Evolutionary conservation across 2,113 vertebrate species (phyloP), one percentile per base, ranked within the genome.

Genomic region (Vimba vimba): DNA sequence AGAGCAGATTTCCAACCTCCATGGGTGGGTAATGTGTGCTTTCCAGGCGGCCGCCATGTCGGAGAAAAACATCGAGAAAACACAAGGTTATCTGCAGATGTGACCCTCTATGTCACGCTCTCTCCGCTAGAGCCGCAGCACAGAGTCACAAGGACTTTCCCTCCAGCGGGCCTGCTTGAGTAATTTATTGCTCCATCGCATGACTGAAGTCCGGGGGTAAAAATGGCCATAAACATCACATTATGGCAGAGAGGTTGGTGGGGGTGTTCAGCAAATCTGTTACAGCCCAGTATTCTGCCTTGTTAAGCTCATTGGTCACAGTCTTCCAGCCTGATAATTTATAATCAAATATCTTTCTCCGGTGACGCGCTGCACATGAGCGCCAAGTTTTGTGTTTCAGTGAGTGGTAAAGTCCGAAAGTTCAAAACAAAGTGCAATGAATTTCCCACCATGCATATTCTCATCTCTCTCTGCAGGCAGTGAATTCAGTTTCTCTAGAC

Each of bases 171-270:
- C 89, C 81, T 86, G 87, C 87, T 86, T 91, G 88, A 89, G 91
- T 92, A 91, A 94, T 93, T 92, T 91, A 93, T 89, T 88, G 90
- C 88, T 89, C 52, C 88, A 89, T 93, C 88, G 85, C 92, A 92
- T 93, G 93, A 94, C 90, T 86, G 81, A 3, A 71, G 93, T 89
- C 90, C 86, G 87, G 85, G 85, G 88, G 88, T 89, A 90, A 91
- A 92, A 93, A 91, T 85, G 91, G 87, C 91, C 85, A 91, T 90
- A 93, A 93, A 93, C 84, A 91, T 88, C 89, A 85, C 88, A 86
- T 92, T 92, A 91, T 89, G 84, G 89, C 52, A 66, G 74, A 77
- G 76, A 59, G 79, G 68, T 39, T 30, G 45, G 84, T 62, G 71
- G 85, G 73, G 84, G 79, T 86, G 84, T 62, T 88, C 85, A 86